Conservation (phyloP, 1,140 invertebrate species). For the Philotrypesis tridentata region DNA sequence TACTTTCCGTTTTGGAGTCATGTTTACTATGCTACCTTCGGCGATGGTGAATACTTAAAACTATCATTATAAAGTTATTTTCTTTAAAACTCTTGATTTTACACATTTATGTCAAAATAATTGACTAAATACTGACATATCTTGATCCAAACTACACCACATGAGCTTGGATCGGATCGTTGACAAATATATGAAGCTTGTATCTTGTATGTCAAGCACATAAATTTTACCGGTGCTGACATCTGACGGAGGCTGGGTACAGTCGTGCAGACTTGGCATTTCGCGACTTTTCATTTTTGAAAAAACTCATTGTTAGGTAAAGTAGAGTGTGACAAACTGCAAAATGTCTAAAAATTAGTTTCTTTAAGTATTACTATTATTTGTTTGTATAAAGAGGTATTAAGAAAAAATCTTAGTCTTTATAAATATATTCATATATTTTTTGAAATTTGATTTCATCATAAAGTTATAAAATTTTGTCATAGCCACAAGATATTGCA, state of each 20-base stretch:
- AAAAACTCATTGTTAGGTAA: not conserved
- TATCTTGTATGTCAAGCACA: constrained; percentile 37
- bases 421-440: not conserved
- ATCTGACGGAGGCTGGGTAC: not conserved
- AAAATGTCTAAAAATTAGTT: not conserved
- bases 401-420: not conserved
- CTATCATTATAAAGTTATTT: constrained; percentile 44
- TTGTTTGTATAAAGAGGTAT: too few species aligned
- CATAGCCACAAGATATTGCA: constrained; percentile 21
- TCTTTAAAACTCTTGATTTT: constrained; percentile 35
- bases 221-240: constrained; percentile 17
- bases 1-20: constrained; percentile 72
- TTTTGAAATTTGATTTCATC: not conserved
- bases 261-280: too few species aligned
- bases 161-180: constrained; percentile 49
- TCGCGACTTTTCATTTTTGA: too few species aligned
- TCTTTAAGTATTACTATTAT: too few species aligned
- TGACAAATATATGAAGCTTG: constrained; percentile 49
- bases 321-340: not conserved
- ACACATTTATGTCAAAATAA: constrained; percentile 51
- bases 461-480: not conserved
- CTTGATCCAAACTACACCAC: constrained; percentile 40
- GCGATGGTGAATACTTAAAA: constrained; percentile 11
- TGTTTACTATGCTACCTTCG: constrained; percentile 60
- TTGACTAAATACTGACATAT: constrained; percentile 47